Percentiles rank a stretch among this genome's conserved stretches.
Conservation (phyloP, 2,113 vertebrate species). For the Mohoua ochrocephala region DNA sequence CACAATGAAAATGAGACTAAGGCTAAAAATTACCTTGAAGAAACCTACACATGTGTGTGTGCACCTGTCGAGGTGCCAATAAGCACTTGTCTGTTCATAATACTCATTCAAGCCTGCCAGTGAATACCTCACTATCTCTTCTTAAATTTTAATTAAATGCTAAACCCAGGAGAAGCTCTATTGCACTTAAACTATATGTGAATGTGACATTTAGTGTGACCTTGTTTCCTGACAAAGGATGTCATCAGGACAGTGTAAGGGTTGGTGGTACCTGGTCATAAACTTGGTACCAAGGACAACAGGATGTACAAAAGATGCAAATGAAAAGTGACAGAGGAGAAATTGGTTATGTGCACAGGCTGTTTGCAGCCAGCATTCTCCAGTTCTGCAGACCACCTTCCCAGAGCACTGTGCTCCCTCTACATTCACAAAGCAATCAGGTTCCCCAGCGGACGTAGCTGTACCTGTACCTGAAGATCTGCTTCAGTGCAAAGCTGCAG, state of each 20-base stretch:
- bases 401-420: not conserved
- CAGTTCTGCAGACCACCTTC: not conserved
- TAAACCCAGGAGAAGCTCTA: not conserved
- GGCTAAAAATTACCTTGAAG: not conserved
- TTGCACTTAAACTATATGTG: not conserved
- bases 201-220: not conserved
- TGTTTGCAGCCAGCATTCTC: not conserved
- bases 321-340: not conserved
- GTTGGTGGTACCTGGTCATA: not conserved
- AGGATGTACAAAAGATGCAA: not conserved
- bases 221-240: not conserved
- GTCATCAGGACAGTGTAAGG: not conserved
- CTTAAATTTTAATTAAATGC: not conserved
- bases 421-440: accelerated
- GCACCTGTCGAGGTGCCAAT: not conserved
- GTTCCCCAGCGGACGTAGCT: not conserved
- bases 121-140: not conserved
- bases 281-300: not conserved
- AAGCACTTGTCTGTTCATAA: not conserved
- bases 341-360: accelerated
- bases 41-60: accelerated
- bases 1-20: not conserved
- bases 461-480: not conserved
- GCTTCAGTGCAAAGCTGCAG: not conserved
- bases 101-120: not conserved